Base-by-base conservation (phyloP, 2,888 invertebrate genomes). In the Reticulitermes lucifugus region DNA sequence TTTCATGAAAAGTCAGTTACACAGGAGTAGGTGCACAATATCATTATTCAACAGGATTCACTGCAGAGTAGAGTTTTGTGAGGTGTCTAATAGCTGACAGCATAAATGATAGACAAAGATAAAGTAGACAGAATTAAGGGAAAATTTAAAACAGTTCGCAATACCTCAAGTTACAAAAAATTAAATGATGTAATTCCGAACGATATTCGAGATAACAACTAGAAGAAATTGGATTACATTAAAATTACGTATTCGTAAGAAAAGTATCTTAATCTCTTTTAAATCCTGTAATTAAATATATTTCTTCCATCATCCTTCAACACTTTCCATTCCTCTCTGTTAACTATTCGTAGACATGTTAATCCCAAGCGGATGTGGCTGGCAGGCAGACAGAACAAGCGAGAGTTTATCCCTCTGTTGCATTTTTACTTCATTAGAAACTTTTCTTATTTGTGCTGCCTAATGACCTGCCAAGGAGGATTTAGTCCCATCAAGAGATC, bases 381-480 rank as follows among this genome's bases (percentile, higher is more conserved):
- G 70, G 25, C 18, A 73, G 51, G 43, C 51, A 12, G 65, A 25
- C 65, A 12, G 65, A 55, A 55, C 55, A 55, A 55, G 65, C 7
- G 25, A n/a, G 65, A 65, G 25, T n/a, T 25, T 65, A 65, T 65
- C 65, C 73, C 10, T 46, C 12, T 43, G 12, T n/a, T 71, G n/a
- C 35, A 25, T n/a, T 83, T 65, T 73, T 51, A 14, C 29, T 43
- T 71, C 70, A 70, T 70, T 83, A 83, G 41, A 84, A 84, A 84
- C 70, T 79, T 84, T 79, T 79, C 84, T 84, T 79, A 80, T 80
- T 84, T 80, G 46, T 25, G 65, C n/a, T 29, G 35, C 51, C 84
- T 84, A 84, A 84, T 77, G 60, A 84, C 84, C 79, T 83, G 83
- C 73, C 77, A 79, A 79, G 35, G 12, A 79, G 60, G 79, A 79